These are phyloP conservation scores for Aricia agestis DNA, from an alignment of 1,140 invertebrate species.

Conservation along the genomic window DNA sequence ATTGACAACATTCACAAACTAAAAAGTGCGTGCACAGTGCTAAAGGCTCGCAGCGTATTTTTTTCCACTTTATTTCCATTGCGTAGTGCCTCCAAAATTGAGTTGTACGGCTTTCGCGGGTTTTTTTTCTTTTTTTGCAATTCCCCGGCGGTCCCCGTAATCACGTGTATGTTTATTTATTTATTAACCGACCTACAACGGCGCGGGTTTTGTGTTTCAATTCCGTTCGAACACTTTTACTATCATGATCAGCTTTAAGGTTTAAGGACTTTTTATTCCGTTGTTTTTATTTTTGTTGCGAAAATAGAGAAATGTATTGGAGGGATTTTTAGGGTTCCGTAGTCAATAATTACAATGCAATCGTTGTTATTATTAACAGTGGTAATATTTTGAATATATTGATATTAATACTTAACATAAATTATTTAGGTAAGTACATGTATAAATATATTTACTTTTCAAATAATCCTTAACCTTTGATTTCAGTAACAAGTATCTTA, in stretches of 20 bases:
- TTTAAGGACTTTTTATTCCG: too few species aligned
- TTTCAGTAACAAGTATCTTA: too few species aligned
- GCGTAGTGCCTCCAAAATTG: conserved; percentile 66
- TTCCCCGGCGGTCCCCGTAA: conserved; percentile 61
- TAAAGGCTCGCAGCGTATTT: conserved; percentile 44
- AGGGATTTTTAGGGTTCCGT: too few species aligned
- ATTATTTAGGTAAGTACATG: too few species aligned
- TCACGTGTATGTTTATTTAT: conserved; percentile 66
- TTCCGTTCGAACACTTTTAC: background rate
- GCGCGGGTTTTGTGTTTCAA: conserved; percentile 26
- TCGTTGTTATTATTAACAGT: too few species aligned
- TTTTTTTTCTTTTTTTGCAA: conserved; percentile 55
- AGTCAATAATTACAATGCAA: too few species aligned
- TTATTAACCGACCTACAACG: conserved; percentile 51
- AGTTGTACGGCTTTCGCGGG: conserved; percentile 61
- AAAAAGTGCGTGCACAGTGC: conserved; percentile 34
- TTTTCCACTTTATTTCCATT: conserved; percentile 56
- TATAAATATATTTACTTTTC: too few species aligned
- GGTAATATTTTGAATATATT: background rate
- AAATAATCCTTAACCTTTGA: too few species aligned
- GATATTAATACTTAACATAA: too few species aligned
- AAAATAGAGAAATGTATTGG: too few species aligned
- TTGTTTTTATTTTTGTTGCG: too few species aligned
- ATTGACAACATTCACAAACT: too few species aligned
- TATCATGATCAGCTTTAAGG: background rate